phyloP scores from a whole-genome alignment of 2,797 vertebrate species.

The Poeciliopsis infans region DNA sequence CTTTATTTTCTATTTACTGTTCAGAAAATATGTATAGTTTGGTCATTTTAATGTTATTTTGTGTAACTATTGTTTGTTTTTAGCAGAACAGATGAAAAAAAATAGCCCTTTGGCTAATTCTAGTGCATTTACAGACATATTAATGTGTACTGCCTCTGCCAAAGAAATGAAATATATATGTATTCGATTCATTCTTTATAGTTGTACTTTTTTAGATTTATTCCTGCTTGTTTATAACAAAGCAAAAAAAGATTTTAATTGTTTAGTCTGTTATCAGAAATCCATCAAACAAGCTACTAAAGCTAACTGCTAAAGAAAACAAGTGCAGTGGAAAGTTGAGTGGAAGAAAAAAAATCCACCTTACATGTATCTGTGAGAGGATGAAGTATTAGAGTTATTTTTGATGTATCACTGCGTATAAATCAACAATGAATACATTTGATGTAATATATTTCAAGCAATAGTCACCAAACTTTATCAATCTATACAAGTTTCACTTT shows the following conservation, averaged over 20 bases:
- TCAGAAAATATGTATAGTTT: too few species aligned
- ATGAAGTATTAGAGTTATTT: neutral
- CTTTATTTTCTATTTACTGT: too few species aligned
- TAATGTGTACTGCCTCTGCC: too few species aligned
- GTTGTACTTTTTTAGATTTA: too few species aligned
- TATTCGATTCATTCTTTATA: too few species aligned
- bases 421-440: neutral
- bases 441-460: neutral
- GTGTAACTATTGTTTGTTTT: too few species aligned
- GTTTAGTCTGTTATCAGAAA: neutral
- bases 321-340: neutral
- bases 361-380: neutral
- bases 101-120: too few species aligned
- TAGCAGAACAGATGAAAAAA: too few species aligned
- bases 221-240: neutral
- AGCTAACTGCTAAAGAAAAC: neutral
- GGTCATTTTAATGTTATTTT: too few species aligned
- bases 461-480: neutral
- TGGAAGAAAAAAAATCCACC: neutral
- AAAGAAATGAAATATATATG: too few species aligned
- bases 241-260: neutral
- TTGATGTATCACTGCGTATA: neutral
- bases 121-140: too few species aligned
- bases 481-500: neutral
- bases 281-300: neutral